A percentile compares a stretch with the other conserved stretches of the same genome.
phyloP scores from a whole-genome alignment of 2,113 vertebrate species.

The Panthera uncia region DNA sequence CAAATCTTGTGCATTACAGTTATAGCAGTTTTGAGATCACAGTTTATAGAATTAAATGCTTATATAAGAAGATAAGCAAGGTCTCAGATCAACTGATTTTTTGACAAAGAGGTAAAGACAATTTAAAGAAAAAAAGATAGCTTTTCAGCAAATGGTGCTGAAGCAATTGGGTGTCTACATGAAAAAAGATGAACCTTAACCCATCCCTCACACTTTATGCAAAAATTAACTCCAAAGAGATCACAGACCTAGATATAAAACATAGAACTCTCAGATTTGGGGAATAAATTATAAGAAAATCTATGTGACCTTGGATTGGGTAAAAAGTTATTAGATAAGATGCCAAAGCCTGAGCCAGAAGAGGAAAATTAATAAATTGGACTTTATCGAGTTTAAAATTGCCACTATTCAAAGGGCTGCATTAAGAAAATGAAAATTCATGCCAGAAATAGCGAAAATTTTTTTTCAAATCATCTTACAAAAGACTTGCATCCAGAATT shows the following conservation, averaged over 20 bases:
- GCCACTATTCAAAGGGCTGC: background rate
- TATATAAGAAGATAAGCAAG: background rate
- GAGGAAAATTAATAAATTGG: background rate
- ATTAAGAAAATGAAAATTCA: background rate
- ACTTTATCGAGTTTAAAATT: background rate
- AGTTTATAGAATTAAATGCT: background rate
- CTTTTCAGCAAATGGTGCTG: background rate
- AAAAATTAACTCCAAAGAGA: background rate
- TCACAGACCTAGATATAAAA: background rate
- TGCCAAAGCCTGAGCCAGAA: background rate
- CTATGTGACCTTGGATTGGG: background rate
- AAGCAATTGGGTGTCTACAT: background rate
- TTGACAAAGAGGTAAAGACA: background rate
- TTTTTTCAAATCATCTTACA: background rate
- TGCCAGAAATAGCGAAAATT: background rate
- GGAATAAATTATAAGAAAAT: background rate
- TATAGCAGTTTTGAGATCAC: background rate
- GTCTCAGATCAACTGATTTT: background rate
- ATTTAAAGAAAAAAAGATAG: background rate
- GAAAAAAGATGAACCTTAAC: background rate
- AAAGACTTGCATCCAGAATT: background rate
- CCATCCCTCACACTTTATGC: background rate
- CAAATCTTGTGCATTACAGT: background rate
- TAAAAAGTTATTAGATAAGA: background rate
- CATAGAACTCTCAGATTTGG: background rate